Percentiles rank a stretch among this genome's conserved stretches.
These are phyloP conservation scores for Colostygia pectinataria DNA, from an alignment of 2,888 invertebrate species.

Conservation along the genomic window DNA sequence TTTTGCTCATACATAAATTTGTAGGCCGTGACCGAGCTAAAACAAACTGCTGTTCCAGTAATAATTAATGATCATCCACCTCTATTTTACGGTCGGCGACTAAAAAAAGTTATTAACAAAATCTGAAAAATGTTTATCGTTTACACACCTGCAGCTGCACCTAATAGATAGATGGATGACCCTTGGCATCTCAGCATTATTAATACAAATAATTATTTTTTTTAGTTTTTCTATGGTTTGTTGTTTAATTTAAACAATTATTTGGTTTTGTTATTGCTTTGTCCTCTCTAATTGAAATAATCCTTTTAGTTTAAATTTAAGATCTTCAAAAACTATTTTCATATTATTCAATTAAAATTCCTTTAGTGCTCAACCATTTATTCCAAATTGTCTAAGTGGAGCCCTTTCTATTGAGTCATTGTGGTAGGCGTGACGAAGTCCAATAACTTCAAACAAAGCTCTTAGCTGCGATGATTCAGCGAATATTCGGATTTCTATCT, in stretches of 20 bases:
- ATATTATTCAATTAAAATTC: slow-evolving; percentile 60
- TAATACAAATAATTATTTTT: slow-evolving; percentile 21
- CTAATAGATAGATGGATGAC: slow-evolving; percentile 24
- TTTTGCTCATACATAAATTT: slow-evolving; percentile 75
- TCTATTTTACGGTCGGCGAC: slow-evolving; percentile 74
- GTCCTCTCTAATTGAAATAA: slow-evolving; percentile 6
- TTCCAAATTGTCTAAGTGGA: slow-evolving; percentile 59
- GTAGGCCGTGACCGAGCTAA: slow-evolving; percentile 71
- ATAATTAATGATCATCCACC: slow-evolving; percentile 77
- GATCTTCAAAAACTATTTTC: slow-evolving; percentile 34
- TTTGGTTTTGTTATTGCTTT: slow-evolving; percentile 5
- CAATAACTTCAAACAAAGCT: slow-evolving; percentile 73
- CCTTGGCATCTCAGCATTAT: slow-evolving; percentile 16
- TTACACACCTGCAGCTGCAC: slow-evolving; percentile 67
- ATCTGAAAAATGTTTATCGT: slow-evolving; percentile 54
- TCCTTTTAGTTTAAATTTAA: slow-evolving; percentile 2
- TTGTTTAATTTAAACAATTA: slow-evolving; percentile 7
- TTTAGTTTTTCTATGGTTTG: slow-evolving; percentile 18
- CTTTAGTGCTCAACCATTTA: slow-evolving; percentile 52
- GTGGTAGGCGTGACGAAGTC: slow-evolving; percentile 61
- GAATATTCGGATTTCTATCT: slow-evolving; percentile 32
- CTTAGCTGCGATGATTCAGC: slow-evolving; percentile 70
- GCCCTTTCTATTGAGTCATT: slow-evolving; percentile 65
- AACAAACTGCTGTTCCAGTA: slow-evolving; percentile 70
- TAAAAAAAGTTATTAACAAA: slow-evolving; percentile 69